These are phyloP conservation scores for Lamellibrachia luymesi DNA, from an alignment of 1,140 invertebrate species.

Conservation along the genomic window DNA sequence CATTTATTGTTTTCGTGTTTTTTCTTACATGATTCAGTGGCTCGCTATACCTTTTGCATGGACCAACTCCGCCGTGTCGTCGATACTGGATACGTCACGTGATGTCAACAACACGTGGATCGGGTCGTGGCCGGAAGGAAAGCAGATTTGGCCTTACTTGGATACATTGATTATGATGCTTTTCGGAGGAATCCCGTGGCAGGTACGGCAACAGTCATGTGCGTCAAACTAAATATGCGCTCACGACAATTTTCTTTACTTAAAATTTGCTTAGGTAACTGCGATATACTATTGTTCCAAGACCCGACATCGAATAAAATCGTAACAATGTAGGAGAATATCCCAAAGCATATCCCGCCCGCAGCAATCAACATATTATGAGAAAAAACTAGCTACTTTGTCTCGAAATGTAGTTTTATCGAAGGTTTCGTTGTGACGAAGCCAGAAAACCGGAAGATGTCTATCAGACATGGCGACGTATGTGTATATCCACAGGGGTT, in stretches of 20 bases:
- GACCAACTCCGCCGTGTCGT: background rate
- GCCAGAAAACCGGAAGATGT: background rate
- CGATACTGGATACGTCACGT: background rate
- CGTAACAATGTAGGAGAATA: background rate
- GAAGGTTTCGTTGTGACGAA: too few relatives aligned
- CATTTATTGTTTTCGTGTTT: too few relatives aligned
- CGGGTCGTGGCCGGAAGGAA: background rate
- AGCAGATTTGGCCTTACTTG: conserved; percentile 59
- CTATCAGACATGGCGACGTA: background rate
- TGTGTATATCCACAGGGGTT: background rate
- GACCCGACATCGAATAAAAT: too few relatives aligned
- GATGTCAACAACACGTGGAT: background rate
- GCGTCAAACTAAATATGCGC: background rate
- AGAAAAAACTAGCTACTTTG: background rate
- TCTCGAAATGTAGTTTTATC: too few relatives aligned
- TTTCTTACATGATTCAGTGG: background rate
- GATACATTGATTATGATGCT: conserved; percentile 88
- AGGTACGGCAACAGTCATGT: conserved; percentile 60
- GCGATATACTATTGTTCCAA: background rate
- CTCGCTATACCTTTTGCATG: background rate
- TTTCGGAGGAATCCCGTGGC: conserved; percentile 98
- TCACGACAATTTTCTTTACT: background rate
- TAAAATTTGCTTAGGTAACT: background rate
- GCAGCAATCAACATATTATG: background rate
- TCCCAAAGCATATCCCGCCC: background rate